Conservation (phyloP, 2,113 vertebrate species). For the Aptenodytes patagonicus region DNA sequence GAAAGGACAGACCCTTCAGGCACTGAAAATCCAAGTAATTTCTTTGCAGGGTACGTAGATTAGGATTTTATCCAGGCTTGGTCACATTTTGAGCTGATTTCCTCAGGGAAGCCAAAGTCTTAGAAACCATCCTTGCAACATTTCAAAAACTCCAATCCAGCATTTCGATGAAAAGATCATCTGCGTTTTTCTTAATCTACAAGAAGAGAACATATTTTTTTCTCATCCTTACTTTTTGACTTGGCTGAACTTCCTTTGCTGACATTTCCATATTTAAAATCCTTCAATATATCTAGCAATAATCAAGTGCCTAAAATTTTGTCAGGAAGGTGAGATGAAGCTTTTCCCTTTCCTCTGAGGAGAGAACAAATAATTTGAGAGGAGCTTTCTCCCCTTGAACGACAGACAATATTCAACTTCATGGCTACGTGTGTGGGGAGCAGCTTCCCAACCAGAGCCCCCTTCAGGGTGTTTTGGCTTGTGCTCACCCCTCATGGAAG, state of each 20-base stretch:
- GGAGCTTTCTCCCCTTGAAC: not conserved
- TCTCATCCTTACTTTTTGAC: not conserved
- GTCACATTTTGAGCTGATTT: not conserved
- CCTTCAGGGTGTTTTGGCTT: not conserved
- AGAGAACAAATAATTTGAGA: not conserved
- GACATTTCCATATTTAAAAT: not conserved
- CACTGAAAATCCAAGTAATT: not conserved
- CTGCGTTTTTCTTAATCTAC: not conserved
- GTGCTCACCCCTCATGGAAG: not conserved
- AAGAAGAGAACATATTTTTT: not conserved
- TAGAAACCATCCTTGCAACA: not conserved
- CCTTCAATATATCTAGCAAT: not conserved
- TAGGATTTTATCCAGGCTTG: not conserved
- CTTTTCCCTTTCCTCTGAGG: not conserved
- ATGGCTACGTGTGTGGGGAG: not conserved
- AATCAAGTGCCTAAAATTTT: not conserved
- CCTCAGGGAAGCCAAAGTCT: not conserved
- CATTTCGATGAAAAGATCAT: not conserved
- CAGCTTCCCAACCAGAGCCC: not conserved
- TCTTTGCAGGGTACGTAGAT: not conserved
- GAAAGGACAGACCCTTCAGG: not conserved
- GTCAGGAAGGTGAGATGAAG: not conserved
- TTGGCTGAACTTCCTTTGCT: not conserved
- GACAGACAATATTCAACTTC: not conserved
- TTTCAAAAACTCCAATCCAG: not conserved